phyloP scores from a whole-genome alignment of 30 jellyfish, hydroid and myxozoan species.

The Hydractinia echinata region DNA sequence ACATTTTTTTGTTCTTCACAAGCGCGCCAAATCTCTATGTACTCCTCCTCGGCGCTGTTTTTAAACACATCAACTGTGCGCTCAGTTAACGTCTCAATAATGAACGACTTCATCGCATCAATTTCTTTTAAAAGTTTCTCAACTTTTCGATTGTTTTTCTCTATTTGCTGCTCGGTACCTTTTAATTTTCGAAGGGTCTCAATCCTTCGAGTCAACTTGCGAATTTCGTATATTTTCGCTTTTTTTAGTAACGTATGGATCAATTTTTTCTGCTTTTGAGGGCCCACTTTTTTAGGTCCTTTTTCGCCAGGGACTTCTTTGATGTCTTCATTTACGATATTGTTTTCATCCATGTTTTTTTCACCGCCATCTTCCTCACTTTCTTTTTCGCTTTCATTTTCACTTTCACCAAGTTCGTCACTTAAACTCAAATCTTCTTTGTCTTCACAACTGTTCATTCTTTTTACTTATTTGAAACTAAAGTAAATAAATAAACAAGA shows the following conservation, averaged over 20 bases:
- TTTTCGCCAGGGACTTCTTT: too few species aligned
- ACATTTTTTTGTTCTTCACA: not conserved
- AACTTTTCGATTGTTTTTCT: constrained; percentile 23
- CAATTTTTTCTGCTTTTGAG: constrained; percentile 19
- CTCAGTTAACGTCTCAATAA: constrained; percentile 20
- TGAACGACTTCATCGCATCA: constrained; percentile 25
- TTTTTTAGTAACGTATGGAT: constrained; percentile 27
- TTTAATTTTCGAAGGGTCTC: constrained; percentile 5
- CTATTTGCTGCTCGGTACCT: constrained; percentile 26
- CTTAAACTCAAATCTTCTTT: too few species aligned
- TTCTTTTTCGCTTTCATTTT: too few species aligned
- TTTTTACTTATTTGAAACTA: too few species aligned
- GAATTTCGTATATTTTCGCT: constrained; percentile 27
- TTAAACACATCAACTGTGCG: constrained; percentile 21
- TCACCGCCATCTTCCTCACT: too few species aligned
- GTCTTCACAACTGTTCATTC: too few species aligned
- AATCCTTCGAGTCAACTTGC: constrained; percentile 36
- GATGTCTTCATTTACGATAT: too few species aligned
- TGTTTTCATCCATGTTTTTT: too few species aligned
- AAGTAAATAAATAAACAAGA: too few species aligned
- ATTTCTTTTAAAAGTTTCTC: constrained; percentile 23
- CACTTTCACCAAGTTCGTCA: too few species aligned
- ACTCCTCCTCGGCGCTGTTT: constrained; percentile 1
- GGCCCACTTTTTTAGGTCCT: constrained; percentile 20
- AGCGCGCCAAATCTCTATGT: constrained; percentile 12